These are phyloP conservation scores for Onychorhynchus coronatus DNA, from an alignment of 2,113 vertebrate genomes.

Conservation along the genomic window DNA sequence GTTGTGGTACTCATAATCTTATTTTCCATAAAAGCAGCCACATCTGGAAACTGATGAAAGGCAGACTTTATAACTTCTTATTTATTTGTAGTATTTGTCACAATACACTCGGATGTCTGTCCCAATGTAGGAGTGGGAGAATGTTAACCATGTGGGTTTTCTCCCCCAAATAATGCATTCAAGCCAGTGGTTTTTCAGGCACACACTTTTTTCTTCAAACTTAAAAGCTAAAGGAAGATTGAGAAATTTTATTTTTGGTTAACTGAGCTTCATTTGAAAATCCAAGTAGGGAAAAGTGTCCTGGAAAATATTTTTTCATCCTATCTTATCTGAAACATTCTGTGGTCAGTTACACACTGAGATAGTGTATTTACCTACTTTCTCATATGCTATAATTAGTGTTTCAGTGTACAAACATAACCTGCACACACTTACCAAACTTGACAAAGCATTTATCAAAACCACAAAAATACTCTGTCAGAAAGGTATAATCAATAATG, in stretches of 20 bases:
- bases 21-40: neutral
- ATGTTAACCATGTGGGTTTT: neutral
- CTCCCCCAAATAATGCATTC: neutral
- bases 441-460: neutral
- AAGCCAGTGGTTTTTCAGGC: neutral
- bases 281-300: neutral
- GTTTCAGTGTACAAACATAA: neutral
- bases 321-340: neutral
- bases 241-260: neutral
- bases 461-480: neutral
- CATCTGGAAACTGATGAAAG: neutral
- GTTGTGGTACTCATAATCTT: neutral
- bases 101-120: neutral
- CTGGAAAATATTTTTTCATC: neutral
- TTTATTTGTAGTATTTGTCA: neutral
- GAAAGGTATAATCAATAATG: neutral
- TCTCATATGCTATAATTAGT: neutral
- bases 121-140: neutral
- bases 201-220: neutral
- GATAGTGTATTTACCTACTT: neutral
- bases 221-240: neutral
- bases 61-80: neutral
- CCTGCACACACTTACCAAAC: neutral
- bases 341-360: neutral
- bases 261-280: neutral